Conservation (phyloP, 2,113 vertebrate species). For the Clarias magur region DNA sequence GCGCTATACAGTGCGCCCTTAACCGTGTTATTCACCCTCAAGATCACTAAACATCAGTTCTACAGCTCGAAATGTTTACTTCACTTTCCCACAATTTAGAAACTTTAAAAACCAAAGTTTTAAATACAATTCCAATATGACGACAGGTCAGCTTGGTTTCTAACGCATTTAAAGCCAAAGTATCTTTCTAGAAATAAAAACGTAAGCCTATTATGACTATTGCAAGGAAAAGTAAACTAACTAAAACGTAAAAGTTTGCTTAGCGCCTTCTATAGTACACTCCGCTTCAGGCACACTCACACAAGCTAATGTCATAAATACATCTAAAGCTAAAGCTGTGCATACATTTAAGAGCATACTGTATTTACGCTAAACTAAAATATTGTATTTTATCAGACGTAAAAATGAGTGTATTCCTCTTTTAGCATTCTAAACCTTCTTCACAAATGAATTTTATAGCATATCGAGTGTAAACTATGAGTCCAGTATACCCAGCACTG, state of each 20-base stretch:
- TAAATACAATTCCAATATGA: background rate
- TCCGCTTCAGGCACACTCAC: background rate
- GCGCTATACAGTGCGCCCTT: background rate
- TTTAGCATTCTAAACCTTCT: background rate
- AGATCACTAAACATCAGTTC: conserved; percentile 9
- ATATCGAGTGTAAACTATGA: background rate
- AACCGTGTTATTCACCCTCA: conserved; percentile 24
- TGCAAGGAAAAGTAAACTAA: background rate
- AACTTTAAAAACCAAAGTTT: conserved; percentile 26
- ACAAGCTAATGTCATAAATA: background rate
- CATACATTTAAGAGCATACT: background rate
- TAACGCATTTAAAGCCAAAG: background rate
- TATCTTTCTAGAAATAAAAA: background rate
- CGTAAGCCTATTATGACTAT: background rate
- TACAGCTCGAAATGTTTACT: conserved; percentile 1
- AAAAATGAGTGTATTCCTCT: too few species aligned
- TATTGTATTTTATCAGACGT: too few species aligned
- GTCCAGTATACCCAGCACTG: background rate
- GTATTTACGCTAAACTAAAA: background rate
- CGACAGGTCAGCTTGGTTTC: background rate
- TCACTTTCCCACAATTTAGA: background rate
- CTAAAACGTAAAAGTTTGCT: background rate
- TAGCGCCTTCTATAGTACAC: background rate
- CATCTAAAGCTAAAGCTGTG: background rate
- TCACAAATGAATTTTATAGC: background rate